Evolutionary conservation across 2,888 invertebrate genomes (phyloP), one percentile per base, ranked within the genome.

Genomic region (Helobdella robusta): DNA sequence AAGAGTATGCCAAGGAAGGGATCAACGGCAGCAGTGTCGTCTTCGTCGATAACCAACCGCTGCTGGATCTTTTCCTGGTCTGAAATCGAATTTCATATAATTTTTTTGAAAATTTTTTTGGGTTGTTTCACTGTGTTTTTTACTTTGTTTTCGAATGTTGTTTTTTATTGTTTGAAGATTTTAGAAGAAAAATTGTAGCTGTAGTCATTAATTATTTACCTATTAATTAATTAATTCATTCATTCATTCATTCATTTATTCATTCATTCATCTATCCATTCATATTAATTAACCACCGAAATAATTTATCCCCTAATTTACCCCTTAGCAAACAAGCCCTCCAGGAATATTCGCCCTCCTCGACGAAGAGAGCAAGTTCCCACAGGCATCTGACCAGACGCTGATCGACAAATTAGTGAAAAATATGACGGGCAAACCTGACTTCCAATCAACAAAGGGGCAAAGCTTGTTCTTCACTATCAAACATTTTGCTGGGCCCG

Each of bases 361-460:
- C 40, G 78, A 78, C 70, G 78, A 78, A 59, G 77, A 78, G 69
- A 75, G 75, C 58, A 70, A 68, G 30, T 76, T 78, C 61, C 77
- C 77, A 0, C 73, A 73, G 67, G 76, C 75, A 2, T 74, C 74
- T 25, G 77, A 77, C 64, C 70, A 68, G 32, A 74, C 76, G 1
- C 67, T 78, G 35, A 72, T 77, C 5, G 72, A 75, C 28, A 78
- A 78, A 69, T 69, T 77, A 11, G 59, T 48, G 28, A 66, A 68
- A 56, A 65, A 72, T 46, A 30, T 69, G 23, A 20, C 35, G 6
- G 68, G 65, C 40, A 66, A 64, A 2, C 28, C 65, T 6, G 48
- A 66, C 30, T 68, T 67, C 35, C 44, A 66, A 35, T 36, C 61
- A 6, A 59, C 68, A 3, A 70, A 67, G 40, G 67, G 70, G 20